These are phyloP conservation scores for Forficula auricularia DNA, from an alignment of 1,140 invertebrate species.

Conservation along the genomic window DNA sequence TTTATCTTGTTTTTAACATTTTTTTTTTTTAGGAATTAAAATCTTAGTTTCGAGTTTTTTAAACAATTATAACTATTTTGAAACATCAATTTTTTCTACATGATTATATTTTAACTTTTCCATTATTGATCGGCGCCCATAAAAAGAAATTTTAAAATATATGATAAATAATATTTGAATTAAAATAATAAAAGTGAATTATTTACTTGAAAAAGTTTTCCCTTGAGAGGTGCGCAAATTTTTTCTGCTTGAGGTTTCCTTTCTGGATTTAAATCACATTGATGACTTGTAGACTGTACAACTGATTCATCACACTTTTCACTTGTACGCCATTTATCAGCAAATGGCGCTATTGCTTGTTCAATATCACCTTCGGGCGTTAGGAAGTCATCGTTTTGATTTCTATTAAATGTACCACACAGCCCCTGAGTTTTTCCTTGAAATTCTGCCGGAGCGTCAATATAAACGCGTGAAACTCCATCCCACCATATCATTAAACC, in stretches of 20 bases:
- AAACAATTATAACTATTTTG: too few species aligned
- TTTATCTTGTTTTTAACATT: too few species aligned
- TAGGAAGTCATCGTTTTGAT: conserved; percentile 75
- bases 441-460: conserved; percentile 57
- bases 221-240: conserved; percentile 47
- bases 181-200: too few species aligned
- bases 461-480: conserved; percentile 55
- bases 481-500: conserved; percentile 72
- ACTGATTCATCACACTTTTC: conserved; percentile 43
- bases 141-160: not conserved
- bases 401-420: conserved; percentile 74
- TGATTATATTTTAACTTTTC: too few species aligned
- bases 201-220: conserved; percentile 38
- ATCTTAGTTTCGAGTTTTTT: too few species aligned
- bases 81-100: too few species aligned
- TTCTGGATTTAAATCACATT: conserved; percentile 50
- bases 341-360: conserved; percentile 52
- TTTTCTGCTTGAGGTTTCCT: conserved; percentile 47
- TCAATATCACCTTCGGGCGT: conserved; percentile 71
- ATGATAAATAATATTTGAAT: conserved; percentile 8
- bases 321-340: conserved; percentile 72
- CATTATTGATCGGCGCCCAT: too few species aligned
- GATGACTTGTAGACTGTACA: conserved; percentile 33
- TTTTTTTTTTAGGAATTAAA: too few species aligned
- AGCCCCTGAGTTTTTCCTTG: conserved; percentile 49